These are phyloP conservation scores for Epinotia ramella DNA, from an alignment of 2,888 invertebrate genomes.

Conservation along the genomic window DNA sequence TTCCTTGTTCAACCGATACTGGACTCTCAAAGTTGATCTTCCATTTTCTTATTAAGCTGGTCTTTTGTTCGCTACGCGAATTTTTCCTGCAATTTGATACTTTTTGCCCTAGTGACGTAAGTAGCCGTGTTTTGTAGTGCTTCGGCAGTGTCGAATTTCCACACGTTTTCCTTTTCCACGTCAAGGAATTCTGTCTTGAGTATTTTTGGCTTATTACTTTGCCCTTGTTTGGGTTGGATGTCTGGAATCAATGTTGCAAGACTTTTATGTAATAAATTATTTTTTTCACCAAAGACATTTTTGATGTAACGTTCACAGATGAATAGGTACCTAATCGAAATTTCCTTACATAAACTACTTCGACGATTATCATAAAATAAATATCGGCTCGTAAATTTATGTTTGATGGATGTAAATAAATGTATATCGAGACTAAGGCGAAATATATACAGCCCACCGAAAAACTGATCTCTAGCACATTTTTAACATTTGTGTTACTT, in stretches of 20 bases:
- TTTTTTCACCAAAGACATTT: neutral
- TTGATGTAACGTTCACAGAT: neutral
- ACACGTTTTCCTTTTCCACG: slow-evolving; percentile 21
- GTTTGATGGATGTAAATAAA: too few relatives aligned
- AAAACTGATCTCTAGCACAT: neutral
- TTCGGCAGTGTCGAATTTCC: slow-evolving; percentile 28
- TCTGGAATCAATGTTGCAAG: slow-evolving; percentile 20
- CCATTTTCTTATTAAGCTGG: slow-evolving; percentile 26
- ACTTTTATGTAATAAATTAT: neutral
- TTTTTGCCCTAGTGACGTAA: slow-evolving; percentile 31
- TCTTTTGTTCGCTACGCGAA: slow-evolving; percentile 7
- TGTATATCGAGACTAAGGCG: too few relatives aligned
- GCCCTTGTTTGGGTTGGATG: slow-evolving; percentile 13
- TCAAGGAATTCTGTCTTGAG: slow-evolving; percentile 10
- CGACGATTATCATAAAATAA: too few relatives aligned
- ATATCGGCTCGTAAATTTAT: too few relatives aligned
- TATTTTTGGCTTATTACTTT: slow-evolving; percentile 24
- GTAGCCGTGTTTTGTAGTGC: slow-evolving; percentile 36
- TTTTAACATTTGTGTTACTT: neutral
- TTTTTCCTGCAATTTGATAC: slow-evolving; percentile 38
- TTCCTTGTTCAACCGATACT: slow-evolving; percentile 21
- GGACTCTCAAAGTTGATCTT: slow-evolving; percentile 1
- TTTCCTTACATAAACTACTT: too few relatives aligned
- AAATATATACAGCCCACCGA: neutral
- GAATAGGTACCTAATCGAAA: neutral